Percentiles rank a stretch among this genome's conserved stretches.
phyloP scores from a whole-genome alignment of 1,140 invertebrate genomes.

The Babylonia areolata region DNA sequence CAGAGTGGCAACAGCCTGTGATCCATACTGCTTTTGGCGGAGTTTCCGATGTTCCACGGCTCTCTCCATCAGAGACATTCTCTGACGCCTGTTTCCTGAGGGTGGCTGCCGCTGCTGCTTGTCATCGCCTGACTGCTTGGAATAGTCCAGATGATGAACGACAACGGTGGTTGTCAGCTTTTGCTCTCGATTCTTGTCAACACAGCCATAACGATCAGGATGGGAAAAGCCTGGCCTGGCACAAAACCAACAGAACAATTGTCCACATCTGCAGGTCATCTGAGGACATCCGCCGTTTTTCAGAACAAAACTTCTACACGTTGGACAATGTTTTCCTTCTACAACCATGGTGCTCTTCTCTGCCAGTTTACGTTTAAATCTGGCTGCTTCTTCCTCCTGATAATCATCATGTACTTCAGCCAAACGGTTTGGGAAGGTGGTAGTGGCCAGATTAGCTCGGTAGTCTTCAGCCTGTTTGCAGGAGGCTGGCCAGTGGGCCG shows the following conservation, averaged over 20 bases:
- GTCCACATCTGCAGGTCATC: slow-evolving; percentile 33
- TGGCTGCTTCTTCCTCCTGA: neutral
- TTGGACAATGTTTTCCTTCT: slow-evolving; percentile 34
- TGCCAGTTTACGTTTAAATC: neutral
- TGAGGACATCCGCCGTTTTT: slow-evolving; percentile 39
- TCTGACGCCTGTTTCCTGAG: neutral
- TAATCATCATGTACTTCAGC: slow-evolving; percentile 13
- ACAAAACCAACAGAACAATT: slow-evolving; percentile 37
- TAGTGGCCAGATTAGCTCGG: neutral
- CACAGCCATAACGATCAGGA: neutral
- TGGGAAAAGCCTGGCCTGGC: slow-evolving; percentile 5
- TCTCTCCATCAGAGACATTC: slow-evolving; percentile 16
- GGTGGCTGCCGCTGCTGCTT: slow-evolving; percentile 25
- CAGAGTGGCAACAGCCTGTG: neutral
- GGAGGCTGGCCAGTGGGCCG: slow-evolving; percentile 30
- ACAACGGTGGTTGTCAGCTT: slow-evolving; percentile 31
- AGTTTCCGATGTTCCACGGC: slow-evolving; percentile 15
- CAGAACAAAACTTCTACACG: slow-evolving; percentile 20
- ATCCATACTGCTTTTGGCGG: neutral
- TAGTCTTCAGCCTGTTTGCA: slow-evolving; percentile 32
- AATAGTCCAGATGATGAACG: neutral
- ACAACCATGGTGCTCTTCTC: neutral
- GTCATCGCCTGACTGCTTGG: neutral
- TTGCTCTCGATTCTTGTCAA: neutral
- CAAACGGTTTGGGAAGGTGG: neutral